These are phyloP conservation scores for Meiosimyza platycephala DNA, from an alignment of 2,888 invertebrate genomes.

Conservation along the genomic window DNA sequence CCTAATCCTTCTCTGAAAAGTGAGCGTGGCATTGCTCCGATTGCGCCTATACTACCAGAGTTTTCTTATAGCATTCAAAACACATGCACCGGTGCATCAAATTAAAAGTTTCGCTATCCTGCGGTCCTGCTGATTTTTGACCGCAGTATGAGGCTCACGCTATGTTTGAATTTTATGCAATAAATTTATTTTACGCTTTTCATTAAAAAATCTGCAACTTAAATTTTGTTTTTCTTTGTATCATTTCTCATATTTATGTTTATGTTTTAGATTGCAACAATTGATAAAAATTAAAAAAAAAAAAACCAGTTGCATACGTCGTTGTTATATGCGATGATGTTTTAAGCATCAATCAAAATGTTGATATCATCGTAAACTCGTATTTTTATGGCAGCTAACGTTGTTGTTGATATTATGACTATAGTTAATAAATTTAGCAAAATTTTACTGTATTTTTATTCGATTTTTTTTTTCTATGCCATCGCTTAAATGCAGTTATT, in stretches of 20 bases:
- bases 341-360: slow-evolving; percentile 50
- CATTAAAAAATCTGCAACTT: too few relatives aligned
- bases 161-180: too few relatives aligned
- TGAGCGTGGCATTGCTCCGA: too few relatives aligned
- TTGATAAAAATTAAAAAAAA: slow-evolving; percentile 7
- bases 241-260: not conserved
- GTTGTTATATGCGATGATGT: slow-evolving; percentile 1
- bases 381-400: not conserved
- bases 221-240: not conserved
- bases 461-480: not conserved
- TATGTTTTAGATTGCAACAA: slow-evolving; percentile 6
- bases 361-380: slow-evolving; percentile 50
- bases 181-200: too few relatives aligned
- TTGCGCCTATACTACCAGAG: too few relatives aligned
- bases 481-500: too few relatives aligned
- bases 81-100: too few relatives aligned
- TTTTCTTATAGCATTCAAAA: too few relatives aligned
- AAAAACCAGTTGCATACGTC: slow-evolving; percentile 10
- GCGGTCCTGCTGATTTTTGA: too few relatives aligned
- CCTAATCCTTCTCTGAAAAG: too few relatives aligned
- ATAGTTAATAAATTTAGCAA: not conserved
- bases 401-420: not conserved
- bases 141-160: too few relatives aligned
- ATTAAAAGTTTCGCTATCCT: too few relatives aligned
- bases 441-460: not conserved